Evolutionary conservation across 2,888 invertebrate genomes (phyloP).

Genomic region (Diplolepis rosae): DNA sequence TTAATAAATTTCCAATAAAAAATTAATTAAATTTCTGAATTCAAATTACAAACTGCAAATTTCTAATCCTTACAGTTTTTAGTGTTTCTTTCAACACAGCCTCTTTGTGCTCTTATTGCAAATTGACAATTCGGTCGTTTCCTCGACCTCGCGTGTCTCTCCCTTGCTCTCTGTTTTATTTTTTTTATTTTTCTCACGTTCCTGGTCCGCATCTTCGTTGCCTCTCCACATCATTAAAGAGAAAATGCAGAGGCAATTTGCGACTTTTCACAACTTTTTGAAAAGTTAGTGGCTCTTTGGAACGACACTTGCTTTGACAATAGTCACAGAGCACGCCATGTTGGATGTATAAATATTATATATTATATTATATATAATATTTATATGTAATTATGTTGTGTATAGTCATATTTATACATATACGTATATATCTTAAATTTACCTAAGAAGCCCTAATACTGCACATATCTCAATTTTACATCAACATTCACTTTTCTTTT

Average conservation of each 20-base stretch:
- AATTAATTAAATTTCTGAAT: no score
- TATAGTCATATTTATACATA: slow-evolving; percentile 28
- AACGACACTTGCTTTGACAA: slow-evolving; percentile 8
- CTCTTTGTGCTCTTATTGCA: neutral
- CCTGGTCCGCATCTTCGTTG: slow-evolving; percentile 8
- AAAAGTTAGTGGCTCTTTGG: slow-evolving; percentile 27
- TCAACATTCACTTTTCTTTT: slow-evolving; percentile 15
- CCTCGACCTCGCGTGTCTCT: slow-evolving; percentile 17
- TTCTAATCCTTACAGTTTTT: no score
- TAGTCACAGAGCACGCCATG: slow-evolving; percentile 24
- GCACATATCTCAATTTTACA: slow-evolving; percentile 32
- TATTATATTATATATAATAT: slow-evolving; percentile 28
- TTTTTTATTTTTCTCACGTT: neutral
- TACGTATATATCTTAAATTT: slow-evolving; percentile 21
- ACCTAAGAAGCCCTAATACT: slow-evolving; percentile 29
- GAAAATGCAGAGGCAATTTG: slow-evolving; percentile 8
- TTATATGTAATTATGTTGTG: slow-evolving; percentile 20
- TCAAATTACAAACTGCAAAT: no score
- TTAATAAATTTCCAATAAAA: no score
- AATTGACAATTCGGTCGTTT: slow-evolving; percentile 30
- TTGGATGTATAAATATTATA: slow-evolving; percentile 32
- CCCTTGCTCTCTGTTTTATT: slow-evolving; percentile 17
- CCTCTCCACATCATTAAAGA: slow-evolving; percentile 4
- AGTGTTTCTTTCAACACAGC: neutral
- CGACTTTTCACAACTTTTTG: slow-evolving; percentile 17